Evolutionary conservation across 2,888 invertebrate species (phyloP).

Genomic region (Chrysolina haemoptera): DNA sequence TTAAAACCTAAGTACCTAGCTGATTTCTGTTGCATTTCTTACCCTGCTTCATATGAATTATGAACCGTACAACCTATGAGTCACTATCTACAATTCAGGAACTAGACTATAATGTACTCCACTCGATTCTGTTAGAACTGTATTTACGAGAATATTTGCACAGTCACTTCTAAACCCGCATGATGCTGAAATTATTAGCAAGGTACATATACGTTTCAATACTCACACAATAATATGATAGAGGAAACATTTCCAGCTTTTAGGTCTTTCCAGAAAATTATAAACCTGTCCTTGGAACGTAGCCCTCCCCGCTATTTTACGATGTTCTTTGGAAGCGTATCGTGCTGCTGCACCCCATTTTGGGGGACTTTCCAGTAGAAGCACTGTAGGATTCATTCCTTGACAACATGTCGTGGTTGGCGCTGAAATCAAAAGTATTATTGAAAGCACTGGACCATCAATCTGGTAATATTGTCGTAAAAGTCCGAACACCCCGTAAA

Average conservation of each 20-base stretch:
- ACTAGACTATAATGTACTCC: too few relatives aligned
- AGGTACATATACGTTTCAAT: slow-evolving; percentile 35
- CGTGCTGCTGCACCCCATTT: slow-evolving; percentile 74
- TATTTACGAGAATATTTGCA: too few relatives aligned
- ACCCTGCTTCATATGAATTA: too few relatives aligned
- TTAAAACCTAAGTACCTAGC: too few relatives aligned
- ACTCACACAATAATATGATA: slow-evolving; percentile 88
- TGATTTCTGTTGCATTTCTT: too few relatives aligned
- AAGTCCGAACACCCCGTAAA: too few relatives aligned
- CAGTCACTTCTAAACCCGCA: too few relatives aligned
- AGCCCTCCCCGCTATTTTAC: slow-evolving; percentile 75
- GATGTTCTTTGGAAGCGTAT: slow-evolving; percentile 76
- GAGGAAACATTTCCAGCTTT: slow-evolving; percentile 88
- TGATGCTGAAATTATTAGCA: background rate
- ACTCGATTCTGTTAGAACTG: too few relatives aligned
- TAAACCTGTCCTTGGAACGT: slow-evolving; percentile 86
- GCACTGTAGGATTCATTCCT: slow-evolving; percentile 64
- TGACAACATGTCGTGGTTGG: slow-evolving; percentile 62
- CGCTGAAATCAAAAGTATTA: slow-evolving; percentile 49
- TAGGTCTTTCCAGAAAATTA: slow-evolving; percentile 87
- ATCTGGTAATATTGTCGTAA: too few relatives aligned
- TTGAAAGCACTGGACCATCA: background rate
- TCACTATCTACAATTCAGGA: too few relatives aligned
- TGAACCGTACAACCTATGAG: too few relatives aligned
- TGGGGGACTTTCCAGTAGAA: slow-evolving; percentile 69